Evolutionary conservation across 2,113 vertebrate species (phyloP).

Genomic region (Xiphias gladius): DNA sequence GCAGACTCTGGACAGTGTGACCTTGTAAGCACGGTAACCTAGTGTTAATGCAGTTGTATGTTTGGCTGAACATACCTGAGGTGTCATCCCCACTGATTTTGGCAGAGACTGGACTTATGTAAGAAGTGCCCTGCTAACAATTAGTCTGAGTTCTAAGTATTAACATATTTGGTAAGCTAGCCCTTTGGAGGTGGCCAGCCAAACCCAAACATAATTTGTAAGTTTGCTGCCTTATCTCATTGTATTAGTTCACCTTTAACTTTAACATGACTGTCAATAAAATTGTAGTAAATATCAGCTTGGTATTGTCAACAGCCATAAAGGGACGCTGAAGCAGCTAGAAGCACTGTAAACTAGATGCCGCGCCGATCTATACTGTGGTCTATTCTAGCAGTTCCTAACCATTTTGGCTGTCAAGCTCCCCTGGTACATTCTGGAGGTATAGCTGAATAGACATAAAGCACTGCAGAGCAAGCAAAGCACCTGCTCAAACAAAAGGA

Average conservation of each 20-base stretch:
- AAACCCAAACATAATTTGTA: not conserved
- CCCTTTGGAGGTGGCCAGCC: not conserved
- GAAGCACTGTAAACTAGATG: slow-evolving; percentile 32
- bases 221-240: slow-evolving; percentile 6
- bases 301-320: slow-evolving; percentile 34
- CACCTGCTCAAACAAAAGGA: slow-evolving; percentile 25
- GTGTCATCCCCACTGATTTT: not conserved
- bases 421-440: slow-evolving; percentile 40
- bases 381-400: slow-evolving; percentile 47
- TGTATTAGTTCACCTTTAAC: not conserved
- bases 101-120: not conserved
- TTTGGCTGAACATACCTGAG: not conserved
- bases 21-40: slow-evolving; percentile 22
- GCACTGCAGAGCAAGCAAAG: slow-evolving; percentile 27
- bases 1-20: slow-evolving; percentile 4
- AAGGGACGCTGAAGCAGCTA: slow-evolving; percentile 12
- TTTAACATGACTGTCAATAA: slow-evolving; percentile 24
- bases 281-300: slow-evolving; percentile 26
- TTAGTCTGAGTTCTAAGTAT: not conserved
- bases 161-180: not conserved
- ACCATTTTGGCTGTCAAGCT: slow-evolving; percentile 67
- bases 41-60: slow-evolving; percentile 5
- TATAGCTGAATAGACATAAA: slow-evolving; percentile 37
- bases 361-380: slow-evolving; percentile 51
- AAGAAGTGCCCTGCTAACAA: not conserved